A percentile compares a stretch with the other conserved stretches of the same genome.
phyloP scores from a whole-genome alignment of 2,113 vertebrate species.

The Lates calcarifer region DNA sequence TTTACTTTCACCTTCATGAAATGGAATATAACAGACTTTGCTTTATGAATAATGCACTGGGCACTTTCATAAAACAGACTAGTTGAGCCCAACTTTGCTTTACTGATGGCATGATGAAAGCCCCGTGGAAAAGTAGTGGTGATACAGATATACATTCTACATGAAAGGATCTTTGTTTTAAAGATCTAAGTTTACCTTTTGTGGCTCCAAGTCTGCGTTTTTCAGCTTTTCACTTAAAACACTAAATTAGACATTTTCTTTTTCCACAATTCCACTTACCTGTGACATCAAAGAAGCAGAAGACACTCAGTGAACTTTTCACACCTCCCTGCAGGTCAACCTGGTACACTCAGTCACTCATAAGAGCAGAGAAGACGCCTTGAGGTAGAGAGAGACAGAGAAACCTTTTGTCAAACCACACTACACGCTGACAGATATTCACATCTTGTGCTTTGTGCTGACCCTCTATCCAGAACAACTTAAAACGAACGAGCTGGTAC shows the following conservation, averaged over 20 bases:
- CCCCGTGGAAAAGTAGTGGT: slow-evolving; percentile 4
- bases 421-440: slow-evolving; percentile 31
- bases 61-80: slow-evolving; percentile 48
- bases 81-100: slow-evolving; percentile 60
- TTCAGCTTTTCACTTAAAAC: neutral
- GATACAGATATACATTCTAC: neutral
- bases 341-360: slow-evolving; percentile 26
- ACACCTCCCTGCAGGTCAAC: slow-evolving; percentile 47
- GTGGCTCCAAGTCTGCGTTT: neutral
- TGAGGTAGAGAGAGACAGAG: slow-evolving; percentile 20
- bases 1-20: slow-evolving; percentile 49
- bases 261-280: slow-evolving; percentile 4
- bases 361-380: slow-evolving; percentile 29
- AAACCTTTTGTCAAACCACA: slow-evolving; percentile 33
- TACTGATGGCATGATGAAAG: slow-evolving; percentile 51
- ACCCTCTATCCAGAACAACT: neutral
- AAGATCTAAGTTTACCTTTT: neutral
- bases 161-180: slow-evolving; percentile 12
- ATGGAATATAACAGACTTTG: slow-evolving; percentile 43
- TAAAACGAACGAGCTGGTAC: slow-evolving; percentile 8
- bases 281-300: slow-evolving; percentile 29
- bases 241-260: slow-evolving; percentile 4
- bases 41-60: slow-evolving; percentile 74
- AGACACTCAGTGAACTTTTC: slow-evolving; percentile 32
- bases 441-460: slow-evolving; percentile 7